phyloP scores from a whole-genome alignment of 2,797 vertebrate species.

The Lepidocolaptes lacrymiger region DNA sequence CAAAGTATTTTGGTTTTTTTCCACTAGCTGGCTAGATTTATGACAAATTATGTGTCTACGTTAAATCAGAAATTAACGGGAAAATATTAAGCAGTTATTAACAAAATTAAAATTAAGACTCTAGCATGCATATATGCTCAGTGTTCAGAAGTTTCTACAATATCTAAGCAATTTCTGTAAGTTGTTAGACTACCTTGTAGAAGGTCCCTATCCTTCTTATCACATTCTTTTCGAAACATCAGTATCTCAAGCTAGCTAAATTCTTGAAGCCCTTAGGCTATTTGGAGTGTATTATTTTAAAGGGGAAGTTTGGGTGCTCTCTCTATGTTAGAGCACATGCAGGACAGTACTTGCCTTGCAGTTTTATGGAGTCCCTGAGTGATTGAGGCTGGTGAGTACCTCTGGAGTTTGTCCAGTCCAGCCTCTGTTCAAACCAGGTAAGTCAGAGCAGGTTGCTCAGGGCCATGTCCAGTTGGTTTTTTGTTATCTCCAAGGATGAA shows the following conservation, averaged over 20 bases:
- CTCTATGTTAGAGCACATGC: neutral
- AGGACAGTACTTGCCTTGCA: neutral
- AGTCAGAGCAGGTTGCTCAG: neutral
- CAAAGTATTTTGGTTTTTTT: neutral
- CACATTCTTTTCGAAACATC: neutral
- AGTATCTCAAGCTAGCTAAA: neutral
- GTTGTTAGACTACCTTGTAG: neutral
- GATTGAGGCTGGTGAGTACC: neutral
- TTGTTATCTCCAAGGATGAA: neutral
- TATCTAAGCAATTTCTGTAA: neutral
- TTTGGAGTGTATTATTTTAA: neutral
- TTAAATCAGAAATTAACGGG: neutral
- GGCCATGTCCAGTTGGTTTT: neutral
- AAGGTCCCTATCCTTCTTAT: neutral
- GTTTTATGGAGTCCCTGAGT: neutral
- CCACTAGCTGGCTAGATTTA: neutral
- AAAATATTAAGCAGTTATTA: neutral
- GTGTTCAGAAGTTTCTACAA: neutral
- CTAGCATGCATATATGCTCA: too few relatives aligned
- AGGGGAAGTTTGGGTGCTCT: neutral
- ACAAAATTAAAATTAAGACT: neutral
- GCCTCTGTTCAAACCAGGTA: neutral
- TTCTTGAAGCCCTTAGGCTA: neutral
- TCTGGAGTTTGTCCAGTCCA: neutral
- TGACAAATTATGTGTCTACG: neutral